Evolutionary conservation across 2,113 vertebrate genomes (phyloP), one percentile per base, ranked within the genome.

Genomic region (Climacteris rufus): DNA sequence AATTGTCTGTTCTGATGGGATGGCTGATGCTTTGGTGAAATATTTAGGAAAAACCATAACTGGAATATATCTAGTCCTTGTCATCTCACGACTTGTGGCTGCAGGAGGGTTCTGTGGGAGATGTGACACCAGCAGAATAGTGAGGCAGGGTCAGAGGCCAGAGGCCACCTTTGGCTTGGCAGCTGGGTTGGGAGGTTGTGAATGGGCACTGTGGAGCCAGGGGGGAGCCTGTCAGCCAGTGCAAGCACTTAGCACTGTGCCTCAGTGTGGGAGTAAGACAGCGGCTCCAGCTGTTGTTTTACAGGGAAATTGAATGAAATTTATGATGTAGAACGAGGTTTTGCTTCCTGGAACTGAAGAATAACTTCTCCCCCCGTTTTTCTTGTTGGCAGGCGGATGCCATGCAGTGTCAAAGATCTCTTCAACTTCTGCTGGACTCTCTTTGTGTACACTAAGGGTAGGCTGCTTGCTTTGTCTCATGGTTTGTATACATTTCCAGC

Each of bases 391-490:
- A 99, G 99, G 42, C 98, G 98, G 13, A 94, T 99, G 83, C 99
- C 98, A 2, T 99, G 99, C 71, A 97, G 98, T 44, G 97, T 98
- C 95, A 99, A 97, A 72, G 99, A 99, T 82, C 98, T 99, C 70
- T 99, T 99, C 98, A 99, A 99, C 96, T 99, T 99, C 97, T 99
- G 99, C 97, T 99, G 99, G 99, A 99, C 99, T 7, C 98, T 99
- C 40, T 99, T 99, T 94, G 99, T 99, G 91, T 99, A 99, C 92
- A 99, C 99, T 4, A 99, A 99, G 98, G 99, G 99, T 99, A 98
- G 95, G 97, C 49, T 52, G 25, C 54, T 42, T 37, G 33, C 22
- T 53, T 42, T 35, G 42, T 47, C 76, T 66, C 24, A 2, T 47
- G 72, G 15, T 78, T 66, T 78, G 11, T 75, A 5, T 78, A 5